Conservation (phyloP, 2,888 invertebrate species). For the Pedicia rivosa region DNA sequence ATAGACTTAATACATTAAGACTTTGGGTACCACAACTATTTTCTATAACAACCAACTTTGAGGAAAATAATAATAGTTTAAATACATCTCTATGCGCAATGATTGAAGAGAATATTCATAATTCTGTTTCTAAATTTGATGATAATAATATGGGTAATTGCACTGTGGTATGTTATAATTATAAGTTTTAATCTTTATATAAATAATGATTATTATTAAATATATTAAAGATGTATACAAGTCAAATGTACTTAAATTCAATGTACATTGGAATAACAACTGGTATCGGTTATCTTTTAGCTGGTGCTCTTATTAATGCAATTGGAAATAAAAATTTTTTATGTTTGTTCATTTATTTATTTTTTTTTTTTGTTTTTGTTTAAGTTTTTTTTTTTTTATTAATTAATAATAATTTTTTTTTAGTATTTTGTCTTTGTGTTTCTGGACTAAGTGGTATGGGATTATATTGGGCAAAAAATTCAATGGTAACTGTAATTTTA, state of each 20-base stretch:
- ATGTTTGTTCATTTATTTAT: constrained; percentile 24
- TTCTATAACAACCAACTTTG: constrained; percentile 43
- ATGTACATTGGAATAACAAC: constrained; percentile 47
- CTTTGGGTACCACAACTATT: constrained; percentile 80
- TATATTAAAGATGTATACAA: constrained; percentile 11
- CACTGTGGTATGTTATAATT: constrained; percentile 20
- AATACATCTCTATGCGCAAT: constrained; percentile 20
- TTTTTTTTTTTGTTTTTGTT: background rate
- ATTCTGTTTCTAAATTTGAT: constrained; percentile 15
- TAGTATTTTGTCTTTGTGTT: constrained; percentile 29
- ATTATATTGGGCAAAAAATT: constrained; percentile 40
- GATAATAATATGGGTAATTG: constrained; percentile 18
- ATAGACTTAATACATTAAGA: constrained; percentile 60
- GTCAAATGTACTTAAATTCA: constrained; percentile 41
- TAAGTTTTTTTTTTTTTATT: background rate
- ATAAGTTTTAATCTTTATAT: background rate
- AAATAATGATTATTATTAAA: constrained; percentile 3
- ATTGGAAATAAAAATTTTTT: constrained; percentile 37
- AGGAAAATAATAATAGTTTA: constrained; percentile 20
- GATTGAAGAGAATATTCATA: constrained; percentile 23
- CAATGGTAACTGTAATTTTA: constrained; percentile 35
- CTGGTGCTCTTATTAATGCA: constrained; percentile 34
- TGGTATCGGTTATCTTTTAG: constrained; percentile 45
- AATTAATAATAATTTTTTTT: constrained; percentile 4
- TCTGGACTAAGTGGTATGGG: constrained; percentile 35